Base-by-base conservation (phyloP, 2,888 invertebrate genomes). In the Cheilosia pagana region DNA sequence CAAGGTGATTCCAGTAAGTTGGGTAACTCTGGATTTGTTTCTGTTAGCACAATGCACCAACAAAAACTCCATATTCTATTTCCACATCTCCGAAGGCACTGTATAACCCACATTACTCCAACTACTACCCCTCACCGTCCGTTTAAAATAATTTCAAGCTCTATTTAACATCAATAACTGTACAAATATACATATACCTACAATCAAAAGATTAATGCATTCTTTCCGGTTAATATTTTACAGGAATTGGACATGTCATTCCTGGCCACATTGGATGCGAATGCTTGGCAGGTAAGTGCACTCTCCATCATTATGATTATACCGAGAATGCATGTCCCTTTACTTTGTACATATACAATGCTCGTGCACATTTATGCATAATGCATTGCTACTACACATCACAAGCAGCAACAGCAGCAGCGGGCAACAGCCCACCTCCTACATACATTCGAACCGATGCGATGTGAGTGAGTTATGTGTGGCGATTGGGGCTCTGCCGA, bases 241-340 rank as follows among this genome's bases (percentile, higher is more conserved):
- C 88, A 91, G 92, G 91, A 91, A 89, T 90, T 91, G 90, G 91
- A 91, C 89, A 93, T 93, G 93, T 93, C 93, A 86, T 93, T 93
- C 90, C 90, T 93, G 88, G 93, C 93, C 87, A 92, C 93, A 86
- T 89, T 93, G 88, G 93, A 93, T 89, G 92, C 92, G 83, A 93
- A 93, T 89, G 92, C 92, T 87, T 93, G 93, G 93, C 93, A 93
- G 93, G 93, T 93, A 91, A 91, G 90, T 88, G 72, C 55, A 21
- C 76, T 55, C 76, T 50, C 39, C 35, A 57, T 39, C 43, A 75
- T 65, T 21, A 39, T 43, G 28, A n/a, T 63, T 45, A 19, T 62
- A 23, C 45, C 45, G 67, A 35, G 35, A 60, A 41, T 60, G 55
- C 39, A 60, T 57, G 21, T 45, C 72, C 72, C 39, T 41, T 57